phyloP scores from a whole-genome alignment of 1,140 invertebrate species.

The Daktulosphaira vitifoliae region DNA sequence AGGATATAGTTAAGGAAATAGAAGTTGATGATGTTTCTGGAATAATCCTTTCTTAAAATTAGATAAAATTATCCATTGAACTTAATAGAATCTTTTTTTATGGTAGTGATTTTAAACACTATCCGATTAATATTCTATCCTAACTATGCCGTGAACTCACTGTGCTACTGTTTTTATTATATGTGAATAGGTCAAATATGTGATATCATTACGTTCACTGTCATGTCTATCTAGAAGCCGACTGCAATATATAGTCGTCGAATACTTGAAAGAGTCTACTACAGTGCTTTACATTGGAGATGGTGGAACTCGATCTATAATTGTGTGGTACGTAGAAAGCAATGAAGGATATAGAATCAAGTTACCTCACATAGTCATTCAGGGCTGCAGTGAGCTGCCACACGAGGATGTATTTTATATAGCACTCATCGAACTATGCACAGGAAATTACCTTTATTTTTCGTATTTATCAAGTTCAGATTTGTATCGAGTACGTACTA shows the following conservation, averaged over 20 bases:
- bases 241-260: slow-evolving; percentile 53
- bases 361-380: not conserved
- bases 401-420: not conserved
- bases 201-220: not conserved
- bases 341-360: slow-evolving; percentile 43
- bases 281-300: slow-evolving; percentile 53
- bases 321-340: slow-evolving; percentile 53
- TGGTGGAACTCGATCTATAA: slow-evolving; percentile 51
- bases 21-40: too few species aligned
- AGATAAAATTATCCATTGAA: too few species aligned
- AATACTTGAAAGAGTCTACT: slow-evolving; percentile 48
- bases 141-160: too few species aligned
- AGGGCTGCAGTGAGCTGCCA: not conserved
- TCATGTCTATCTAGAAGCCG: slow-evolving; percentile 36
- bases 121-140: too few species aligned
- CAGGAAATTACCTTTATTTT: not conserved
- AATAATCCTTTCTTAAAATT: too few species aligned
- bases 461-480: not conserved
- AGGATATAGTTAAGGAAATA: too few species aligned
- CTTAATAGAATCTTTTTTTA: too few species aligned
- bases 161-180: too few species aligned
- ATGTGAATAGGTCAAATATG: not conserved
- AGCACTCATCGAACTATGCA: not conserved
- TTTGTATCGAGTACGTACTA: not conserved
- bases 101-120: too few species aligned